Evolutionary conservation across 2,888 invertebrate species (phyloP).

Genomic region (Caenorhabditis afra): DNA sequence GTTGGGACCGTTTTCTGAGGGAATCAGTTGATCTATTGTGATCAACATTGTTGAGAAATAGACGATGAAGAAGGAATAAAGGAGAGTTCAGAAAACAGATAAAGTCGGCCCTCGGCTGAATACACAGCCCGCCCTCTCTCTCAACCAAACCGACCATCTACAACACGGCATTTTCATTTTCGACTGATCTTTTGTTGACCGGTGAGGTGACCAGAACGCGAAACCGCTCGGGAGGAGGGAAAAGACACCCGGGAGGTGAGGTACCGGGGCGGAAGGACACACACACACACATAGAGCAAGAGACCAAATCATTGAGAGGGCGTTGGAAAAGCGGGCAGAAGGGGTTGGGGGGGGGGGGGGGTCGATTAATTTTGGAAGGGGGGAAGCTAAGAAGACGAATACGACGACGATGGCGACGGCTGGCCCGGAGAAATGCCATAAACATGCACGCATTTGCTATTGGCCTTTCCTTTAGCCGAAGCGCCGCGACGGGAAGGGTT

Average conservation of each 20-base stretch:
- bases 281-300: background rate
- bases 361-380: slow-evolving; percentile 3
- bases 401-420: background rate
- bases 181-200: slow-evolving; percentile 49
- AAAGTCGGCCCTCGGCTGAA: background rate
- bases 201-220: slow-evolving; percentile 37
- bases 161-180: slow-evolving; percentile 6
- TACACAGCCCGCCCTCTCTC: slow-evolving; percentile 6
- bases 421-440: slow-evolving; percentile 5
- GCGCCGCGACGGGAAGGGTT: background rate
- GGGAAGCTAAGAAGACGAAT: background rate
- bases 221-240: background rate
- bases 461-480: background rate
- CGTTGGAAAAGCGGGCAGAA: background rate
- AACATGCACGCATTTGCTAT: slow-evolving; percentile 1
- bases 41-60: background rate
- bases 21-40: background rate
- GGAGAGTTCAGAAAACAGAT: slow-evolving; percentile 23
- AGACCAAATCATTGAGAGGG: background rate
- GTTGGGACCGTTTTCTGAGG: background rate
- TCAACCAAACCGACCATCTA: slow-evolving; percentile 26
- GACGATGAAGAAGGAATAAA: slow-evolving; percentile 1
- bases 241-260: no score
- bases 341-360: background rate
- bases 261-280: background rate